Conservation (phyloP, 2,113 vertebrate species). For the Paradoxurus hermaphroditus region DNA sequence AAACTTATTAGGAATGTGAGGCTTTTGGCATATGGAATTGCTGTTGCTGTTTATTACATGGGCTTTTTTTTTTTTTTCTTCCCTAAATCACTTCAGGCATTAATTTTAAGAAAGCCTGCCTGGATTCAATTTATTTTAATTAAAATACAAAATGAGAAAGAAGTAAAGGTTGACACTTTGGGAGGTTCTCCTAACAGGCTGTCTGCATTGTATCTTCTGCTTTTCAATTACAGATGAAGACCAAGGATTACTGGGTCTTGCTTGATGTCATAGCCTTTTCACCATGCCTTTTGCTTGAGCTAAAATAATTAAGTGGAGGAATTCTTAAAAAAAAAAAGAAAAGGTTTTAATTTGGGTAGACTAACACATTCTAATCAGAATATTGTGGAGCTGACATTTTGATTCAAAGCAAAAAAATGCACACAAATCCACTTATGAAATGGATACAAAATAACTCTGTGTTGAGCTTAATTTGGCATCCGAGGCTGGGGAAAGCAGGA, state of each 20-base stretch:
- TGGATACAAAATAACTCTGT: not conserved
- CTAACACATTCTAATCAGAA: conserved; percentile 33
- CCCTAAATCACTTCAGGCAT: conserved; percentile 51
- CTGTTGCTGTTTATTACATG: conserved; percentile 3
- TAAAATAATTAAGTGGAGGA: conserved; percentile 22
- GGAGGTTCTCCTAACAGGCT: not conserved
- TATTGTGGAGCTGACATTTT: conserved; percentile 6
- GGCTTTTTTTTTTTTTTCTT: not conserved
- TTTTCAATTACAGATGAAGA: not conserved
- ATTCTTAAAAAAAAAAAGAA: not conserved
- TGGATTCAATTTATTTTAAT: conserved; percentile 68
- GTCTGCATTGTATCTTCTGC: not conserved
- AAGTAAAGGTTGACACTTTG: not conserved
- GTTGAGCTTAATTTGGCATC: not conserved
- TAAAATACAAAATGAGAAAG: conserved; percentile 56
- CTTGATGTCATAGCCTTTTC: not conserved
- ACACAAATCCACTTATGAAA: not conserved
- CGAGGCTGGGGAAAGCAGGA: not conserved
- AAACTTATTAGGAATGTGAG: not conserved
- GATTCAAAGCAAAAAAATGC: conserved; percentile 5
- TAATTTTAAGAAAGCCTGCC: conserved; percentile 54
- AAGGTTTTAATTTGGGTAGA: not conserved
- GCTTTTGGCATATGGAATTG: not conserved
- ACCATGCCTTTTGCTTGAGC: not conserved
- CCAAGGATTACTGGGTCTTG: not conserved